Conservation (phyloP, 1,140 invertebrate genomes). For the Ceratitis capitata region DNA sequence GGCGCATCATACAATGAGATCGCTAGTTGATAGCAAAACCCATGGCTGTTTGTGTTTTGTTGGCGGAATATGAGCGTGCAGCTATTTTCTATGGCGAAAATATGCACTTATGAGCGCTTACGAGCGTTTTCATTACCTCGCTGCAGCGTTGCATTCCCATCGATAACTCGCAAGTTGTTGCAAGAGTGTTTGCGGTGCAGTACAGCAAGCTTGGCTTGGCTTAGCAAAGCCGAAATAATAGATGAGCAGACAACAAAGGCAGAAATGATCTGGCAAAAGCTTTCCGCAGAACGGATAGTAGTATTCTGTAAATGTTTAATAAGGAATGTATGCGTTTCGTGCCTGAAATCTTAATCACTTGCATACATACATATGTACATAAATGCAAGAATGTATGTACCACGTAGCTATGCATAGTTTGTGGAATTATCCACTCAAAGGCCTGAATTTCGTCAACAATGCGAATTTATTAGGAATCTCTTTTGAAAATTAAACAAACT, state of each 20-base stretch:
- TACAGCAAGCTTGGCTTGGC: neutral
- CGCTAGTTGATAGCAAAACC: neutral
- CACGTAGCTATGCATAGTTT: too few relatives aligned
- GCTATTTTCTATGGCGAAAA: neutral
- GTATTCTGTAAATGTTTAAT: neutral
- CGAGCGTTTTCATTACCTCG: neutral
- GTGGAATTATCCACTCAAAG: too few relatives aligned
- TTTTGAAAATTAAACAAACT: neutral
- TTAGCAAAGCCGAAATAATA: neutral
- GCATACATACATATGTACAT: too few relatives aligned
- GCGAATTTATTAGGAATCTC: neutral
- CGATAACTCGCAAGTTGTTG: too few relatives aligned
- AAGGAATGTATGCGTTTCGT: neutral
- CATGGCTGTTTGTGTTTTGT: neutral
- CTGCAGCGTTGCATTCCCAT: neutral
- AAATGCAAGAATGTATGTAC: too few relatives aligned
- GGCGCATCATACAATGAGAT: slow-evolving; percentile 2
- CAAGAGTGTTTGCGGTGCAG: too few relatives aligned
- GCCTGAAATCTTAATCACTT: neutral
- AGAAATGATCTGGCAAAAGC: neutral
- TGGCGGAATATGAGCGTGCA: neutral
- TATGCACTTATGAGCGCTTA: neutral
- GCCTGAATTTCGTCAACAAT: too few relatives aligned
- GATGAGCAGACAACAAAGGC: neutral
- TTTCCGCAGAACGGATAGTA: neutral